Percentiles rank a stretch among this genome's conserved stretches.
Evolutionary conservation across 1,140 invertebrate genomes (phyloP).

Genomic region (Coelopa frigida): DNA sequence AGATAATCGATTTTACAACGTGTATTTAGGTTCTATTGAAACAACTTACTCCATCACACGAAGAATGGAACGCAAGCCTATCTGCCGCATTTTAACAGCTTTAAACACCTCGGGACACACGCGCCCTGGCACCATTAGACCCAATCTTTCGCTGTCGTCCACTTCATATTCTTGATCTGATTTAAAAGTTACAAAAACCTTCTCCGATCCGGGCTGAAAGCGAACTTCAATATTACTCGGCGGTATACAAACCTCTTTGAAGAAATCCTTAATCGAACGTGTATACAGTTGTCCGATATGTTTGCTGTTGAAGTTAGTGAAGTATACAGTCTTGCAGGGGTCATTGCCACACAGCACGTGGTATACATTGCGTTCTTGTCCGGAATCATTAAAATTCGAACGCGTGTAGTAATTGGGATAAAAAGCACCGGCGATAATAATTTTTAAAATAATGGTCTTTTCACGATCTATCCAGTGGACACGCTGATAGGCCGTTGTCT

Average conservation of each 20-base stretch:
- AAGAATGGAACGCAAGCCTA: conserved; percentile 48
- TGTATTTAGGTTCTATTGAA: not conserved
- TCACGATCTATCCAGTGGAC: conserved; percentile 47
- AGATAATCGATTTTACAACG: not conserved
- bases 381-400: conserved; percentile 46
- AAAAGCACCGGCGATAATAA: conserved; percentile 64
- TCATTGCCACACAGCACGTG: conserved; percentile 61
- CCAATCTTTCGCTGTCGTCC: conserved; percentile 4
- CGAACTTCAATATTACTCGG: conserved; percentile 51
- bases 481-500: conserved; percentile 31
- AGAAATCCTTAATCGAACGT: conserved; percentile 50
- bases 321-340: conserved; percentile 68
- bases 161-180: conserved; percentile 24
- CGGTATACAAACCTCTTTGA: conserved; percentile 42
- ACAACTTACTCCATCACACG: conserved; percentile 44
- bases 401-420: conserved; percentile 86
- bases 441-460: conserved; percentile 55
- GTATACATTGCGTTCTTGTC: conserved; percentile 53
- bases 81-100: conserved; percentile 64
- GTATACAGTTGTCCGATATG: conserved; percentile 69
- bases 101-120: conserved; percentile 67
- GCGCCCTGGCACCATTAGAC: conserved; percentile 49
- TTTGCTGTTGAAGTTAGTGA: conserved; percentile 56
- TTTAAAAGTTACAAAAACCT: conserved; percentile 56
- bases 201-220: conserved; percentile 51